These are phyloP conservation scores for Drosophila flavopinicola DNA, from an alignment of 2,888 invertebrate species.

Conservation along the genomic window DNA sequence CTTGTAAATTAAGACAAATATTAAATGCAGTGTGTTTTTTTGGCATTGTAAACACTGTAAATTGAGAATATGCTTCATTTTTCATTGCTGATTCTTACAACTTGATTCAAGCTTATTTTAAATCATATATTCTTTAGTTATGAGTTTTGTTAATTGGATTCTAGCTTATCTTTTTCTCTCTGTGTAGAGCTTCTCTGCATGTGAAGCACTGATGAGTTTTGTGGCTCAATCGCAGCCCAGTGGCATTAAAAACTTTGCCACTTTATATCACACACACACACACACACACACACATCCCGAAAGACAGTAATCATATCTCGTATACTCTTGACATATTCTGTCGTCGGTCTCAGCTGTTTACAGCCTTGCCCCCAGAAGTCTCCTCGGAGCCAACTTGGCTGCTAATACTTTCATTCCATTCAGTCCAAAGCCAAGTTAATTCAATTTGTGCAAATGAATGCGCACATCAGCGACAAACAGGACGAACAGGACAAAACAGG, in stretches of 20 bases:
- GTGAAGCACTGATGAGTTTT: conserved; percentile 35
- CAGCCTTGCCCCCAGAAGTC: conserved; percentile 36
- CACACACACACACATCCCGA: not conserved
- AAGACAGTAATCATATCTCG: conserved; percentile 9
- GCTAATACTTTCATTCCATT: conserved; percentile 61
- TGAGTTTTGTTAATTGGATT: too few relatives aligned
- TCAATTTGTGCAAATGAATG: conserved; percentile 71
- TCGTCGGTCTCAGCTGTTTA: conserved; percentile 39
- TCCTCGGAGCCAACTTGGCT: not conserved
- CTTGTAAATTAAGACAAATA: too few relatives aligned
- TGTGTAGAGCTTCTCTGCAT: not conserved
- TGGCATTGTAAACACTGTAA: too few relatives aligned
- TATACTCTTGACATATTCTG: conserved; percentile 33
- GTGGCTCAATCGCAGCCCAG: conserved; percentile 46
- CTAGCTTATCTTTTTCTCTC: too few relatives aligned
- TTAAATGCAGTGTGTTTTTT: too few relatives aligned
- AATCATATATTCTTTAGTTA: too few relatives aligned
- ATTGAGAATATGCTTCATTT: too few relatives aligned
- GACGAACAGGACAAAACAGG: not conserved
- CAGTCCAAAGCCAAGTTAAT: conserved; percentile 60
- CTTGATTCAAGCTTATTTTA: too few relatives aligned
- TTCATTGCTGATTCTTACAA: too few relatives aligned
- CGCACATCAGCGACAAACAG: conserved; percentile 20
- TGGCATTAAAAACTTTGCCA: conserved; percentile 65
- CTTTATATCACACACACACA: conserved; percentile 24